A percentile compares a stretch with the other conserved stretches of the same genome.
Conservation (phyloP, 2,797 vertebrate genomes). For the Spea hammondii region DNA sequence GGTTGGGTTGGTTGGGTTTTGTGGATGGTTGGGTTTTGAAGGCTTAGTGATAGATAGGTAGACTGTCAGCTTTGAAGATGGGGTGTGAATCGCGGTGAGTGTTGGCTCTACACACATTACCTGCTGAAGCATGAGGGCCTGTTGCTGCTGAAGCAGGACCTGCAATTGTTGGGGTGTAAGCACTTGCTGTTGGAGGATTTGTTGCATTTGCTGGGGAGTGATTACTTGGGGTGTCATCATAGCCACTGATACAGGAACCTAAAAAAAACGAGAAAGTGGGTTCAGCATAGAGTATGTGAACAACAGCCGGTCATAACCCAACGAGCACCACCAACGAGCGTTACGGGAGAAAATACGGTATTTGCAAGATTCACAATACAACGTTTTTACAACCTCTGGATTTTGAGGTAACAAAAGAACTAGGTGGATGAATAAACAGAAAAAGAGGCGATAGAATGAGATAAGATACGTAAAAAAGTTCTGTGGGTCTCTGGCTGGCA, state of each 20-base stretch:
- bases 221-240: conserved; percentile 99
- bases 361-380: too few relatives aligned
- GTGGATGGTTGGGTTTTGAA: not conserved
- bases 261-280: conserved; percentile 29
- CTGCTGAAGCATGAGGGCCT: conserved; percentile 99
- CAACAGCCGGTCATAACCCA: not conserved
- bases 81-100: not conserved
- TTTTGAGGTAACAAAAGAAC: too few relatives aligned
- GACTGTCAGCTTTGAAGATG: not conserved
- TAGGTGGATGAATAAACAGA: too few relatives aligned
- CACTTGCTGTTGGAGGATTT: conserved; percentile 99
- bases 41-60: not conserved
- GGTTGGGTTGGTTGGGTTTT: not conserved
- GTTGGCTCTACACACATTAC: conserved; percentile 66
- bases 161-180: conserved; percentile 99
- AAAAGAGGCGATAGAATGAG: too few relatives aligned
- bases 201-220: conserved; percentile 99
- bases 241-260: conserved; percentile 99
- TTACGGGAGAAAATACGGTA: too few relatives aligned
- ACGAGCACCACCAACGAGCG: not conserved
- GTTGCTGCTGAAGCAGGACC: conserved; percentile 97
- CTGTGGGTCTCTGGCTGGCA: too few relatives aligned
- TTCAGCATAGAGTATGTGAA: not conserved
- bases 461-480: too few relatives aligned
- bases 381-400: too few relatives aligned